These are phyloP conservation scores for Eulimnadia texana DNA, from an alignment of 1,140 invertebrate species.

Conservation along the genomic window DNA sequence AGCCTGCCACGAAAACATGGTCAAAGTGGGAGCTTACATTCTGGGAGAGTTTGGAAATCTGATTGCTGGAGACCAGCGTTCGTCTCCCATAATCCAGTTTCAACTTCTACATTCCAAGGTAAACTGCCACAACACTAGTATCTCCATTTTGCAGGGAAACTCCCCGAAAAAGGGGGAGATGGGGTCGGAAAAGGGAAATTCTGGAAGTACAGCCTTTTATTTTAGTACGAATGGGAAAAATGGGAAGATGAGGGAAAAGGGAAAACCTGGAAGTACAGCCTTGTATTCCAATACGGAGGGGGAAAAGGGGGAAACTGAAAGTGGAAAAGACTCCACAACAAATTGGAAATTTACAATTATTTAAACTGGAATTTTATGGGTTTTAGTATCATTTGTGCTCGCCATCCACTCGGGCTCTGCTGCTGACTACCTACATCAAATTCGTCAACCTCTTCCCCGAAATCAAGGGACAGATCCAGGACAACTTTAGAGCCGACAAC, in stretches of 20 bases:
- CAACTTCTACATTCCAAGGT: constrained; percentile 94
- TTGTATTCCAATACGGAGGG: no score
- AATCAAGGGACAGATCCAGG: constrained; percentile 91
- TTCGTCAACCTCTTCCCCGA: constrained; percentile 99
- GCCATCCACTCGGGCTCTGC: constrained; percentile 81
- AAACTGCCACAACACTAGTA: no score
- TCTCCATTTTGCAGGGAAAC: no score
- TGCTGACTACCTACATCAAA: constrained; percentile 97
- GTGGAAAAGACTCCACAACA: no score
- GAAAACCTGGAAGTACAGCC: constrained; percentile 23
- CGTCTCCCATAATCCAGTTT: constrained; percentile 90
- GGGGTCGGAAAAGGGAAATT: no score
- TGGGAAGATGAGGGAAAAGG: background rate
- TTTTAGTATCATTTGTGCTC: constrained; percentile 88
- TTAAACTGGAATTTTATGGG: no score
- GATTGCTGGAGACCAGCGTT: constrained; percentile 95
- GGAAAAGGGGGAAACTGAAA: no score
- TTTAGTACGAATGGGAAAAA: constrained; percentile 25
- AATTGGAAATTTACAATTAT: no score
- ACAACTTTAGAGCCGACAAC: constrained; percentile 89
- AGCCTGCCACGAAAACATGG: constrained; percentile 99
- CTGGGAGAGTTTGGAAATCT: constrained; percentile 99
- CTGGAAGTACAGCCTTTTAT: constrained; percentile 33
- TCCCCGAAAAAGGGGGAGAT: no score
- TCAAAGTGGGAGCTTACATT: constrained; percentile 99